A percentile compares a stretch with the other conserved stretches of the same genome.
phyloP scores from a whole-genome alignment of 2,113 vertebrate genomes.

The Python bivittatus region DNA sequence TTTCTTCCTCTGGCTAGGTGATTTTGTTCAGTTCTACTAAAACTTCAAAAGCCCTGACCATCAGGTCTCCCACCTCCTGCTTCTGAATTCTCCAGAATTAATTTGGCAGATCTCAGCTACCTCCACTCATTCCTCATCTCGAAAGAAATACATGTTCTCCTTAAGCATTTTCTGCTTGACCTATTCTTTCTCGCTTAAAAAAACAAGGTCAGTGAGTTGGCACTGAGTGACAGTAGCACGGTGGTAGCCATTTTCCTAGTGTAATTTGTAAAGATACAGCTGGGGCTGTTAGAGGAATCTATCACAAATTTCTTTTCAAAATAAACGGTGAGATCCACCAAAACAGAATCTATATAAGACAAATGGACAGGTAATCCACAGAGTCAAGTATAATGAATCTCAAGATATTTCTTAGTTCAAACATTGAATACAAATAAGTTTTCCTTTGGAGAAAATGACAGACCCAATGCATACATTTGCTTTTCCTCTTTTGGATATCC shows the following conservation, averaged over 20 bases:
- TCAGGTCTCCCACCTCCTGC: conserved; percentile 39
- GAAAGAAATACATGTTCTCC: conserved; percentile 68
- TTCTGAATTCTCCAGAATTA: conserved; percentile 55
- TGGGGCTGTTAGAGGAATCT: too few relatives aligned
- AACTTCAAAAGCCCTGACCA: conserved; percentile 64
- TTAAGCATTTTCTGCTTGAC: conserved; percentile 71
- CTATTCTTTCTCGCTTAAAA: conserved; percentile 69
- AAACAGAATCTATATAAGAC: neutral
- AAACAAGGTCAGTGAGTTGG: conserved; percentile 68
- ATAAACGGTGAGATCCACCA: neutral
- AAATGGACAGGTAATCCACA: neutral
- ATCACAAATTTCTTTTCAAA: neutral
- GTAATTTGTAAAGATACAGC: neutral
- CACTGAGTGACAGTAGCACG: conserved; percentile 12
- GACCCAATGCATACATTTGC: neutral
- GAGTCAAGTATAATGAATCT: neutral
- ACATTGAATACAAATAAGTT: neutral
- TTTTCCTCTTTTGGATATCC: neutral
- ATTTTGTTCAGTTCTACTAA: conserved; percentile 60
- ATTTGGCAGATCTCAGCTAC: conserved; percentile 64
- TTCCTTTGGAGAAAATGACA: neutral
- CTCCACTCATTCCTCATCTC: conserved; percentile 46
- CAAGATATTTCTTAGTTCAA: neutral
- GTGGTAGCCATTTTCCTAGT: neutral
- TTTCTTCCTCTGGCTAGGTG: conserved; percentile 43